Evolutionary conservation across 1,140 invertebrate species (phyloP), one percentile per base, ranked within the genome.

Genomic region (Cherax destructor): DNA sequence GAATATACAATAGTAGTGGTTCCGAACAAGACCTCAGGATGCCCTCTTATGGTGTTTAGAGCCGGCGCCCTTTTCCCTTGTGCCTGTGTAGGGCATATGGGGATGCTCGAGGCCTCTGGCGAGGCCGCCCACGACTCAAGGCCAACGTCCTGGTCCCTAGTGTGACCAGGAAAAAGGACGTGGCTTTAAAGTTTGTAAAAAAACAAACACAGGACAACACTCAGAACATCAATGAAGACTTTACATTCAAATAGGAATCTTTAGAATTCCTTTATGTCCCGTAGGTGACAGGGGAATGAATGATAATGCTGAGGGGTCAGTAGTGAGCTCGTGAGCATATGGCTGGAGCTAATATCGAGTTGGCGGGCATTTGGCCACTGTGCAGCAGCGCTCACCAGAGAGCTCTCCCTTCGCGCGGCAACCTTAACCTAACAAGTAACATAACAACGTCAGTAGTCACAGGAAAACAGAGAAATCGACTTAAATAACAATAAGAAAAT

Each of bases 401-500:
- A 86, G 84, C 84, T 79, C 76, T 88, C 76, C 86, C 77, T 80
- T 65, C 74, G 76, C 69, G 83, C 88, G 83, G 88, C 83, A 80
- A 91, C 88, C 92, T 93, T 93, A 93, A 90, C 92, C 92, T 93
- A 92, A 92, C 91, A 92, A 88, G 78, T 92, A 92, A 92, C 91
- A 88, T 90, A 93, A 92, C 92, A 93, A 93, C 91, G 92, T 93
- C 92, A 93, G 91, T 93, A 93, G 92, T 93, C 91, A 93, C 92
- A 93, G 91, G 91, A 93, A 92, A 93, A 93, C 92, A 93, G 91
- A 93, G 90, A 93, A 90, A 87, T 93, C 87, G 92, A 93, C 92
- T 93, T 93, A 93, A 93, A 92, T 91, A 93, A 93, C 92, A 92
- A 93, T 93, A 93, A 93, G 92, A 93, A 93, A 93, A 93, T 93